A percentile compares a stretch with the other conserved stretches of the same genome.
phyloP scores from a whole-genome alignment of 37 sponge, comb jelly and placozoan species.

The Cliona cf. orientalis region DNA sequence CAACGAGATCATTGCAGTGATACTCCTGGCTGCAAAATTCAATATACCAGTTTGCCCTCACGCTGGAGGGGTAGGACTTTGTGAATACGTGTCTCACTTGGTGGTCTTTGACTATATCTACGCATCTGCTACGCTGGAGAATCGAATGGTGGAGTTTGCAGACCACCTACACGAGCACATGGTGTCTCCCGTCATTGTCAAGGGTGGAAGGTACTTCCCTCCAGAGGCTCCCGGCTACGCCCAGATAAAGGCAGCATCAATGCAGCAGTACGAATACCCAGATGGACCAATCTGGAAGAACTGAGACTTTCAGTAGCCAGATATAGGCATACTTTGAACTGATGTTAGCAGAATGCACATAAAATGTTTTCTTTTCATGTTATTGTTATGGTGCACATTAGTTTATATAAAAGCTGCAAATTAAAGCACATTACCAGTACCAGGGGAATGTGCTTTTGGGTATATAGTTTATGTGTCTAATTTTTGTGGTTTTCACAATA shows the following conservation, averaged over 20 bases:
- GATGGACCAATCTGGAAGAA: slow-evolving; percentile 85
- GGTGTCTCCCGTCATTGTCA: slow-evolving; percentile 51
- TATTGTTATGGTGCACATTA: no score
- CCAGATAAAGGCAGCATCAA: slow-evolving; percentile 74
- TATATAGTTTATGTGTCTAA: no score
- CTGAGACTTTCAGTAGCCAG: no score
- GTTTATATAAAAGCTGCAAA: no score
- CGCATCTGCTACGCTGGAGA: slow-evolving; percentile 67
- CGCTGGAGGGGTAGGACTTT: slow-evolving; percentile 93
- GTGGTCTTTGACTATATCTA: slow-evolving; percentile 80
- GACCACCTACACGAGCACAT: slow-evolving; percentile 94
- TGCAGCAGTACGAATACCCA: slow-evolving; percentile 52
- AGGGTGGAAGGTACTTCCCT: slow-evolving; percentile 26
- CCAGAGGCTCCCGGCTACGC: slow-evolving; percentile 79
- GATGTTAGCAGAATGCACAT: no score
- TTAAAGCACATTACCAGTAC: no score
- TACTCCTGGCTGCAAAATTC: slow-evolving; percentile 86
- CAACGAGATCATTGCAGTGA: slow-evolving; percentile 77
- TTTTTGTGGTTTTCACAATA: no score
- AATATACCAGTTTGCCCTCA: slow-evolving; percentile 92
- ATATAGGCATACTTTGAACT: no score
- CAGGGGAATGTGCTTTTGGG: no score
- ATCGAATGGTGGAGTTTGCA: slow-evolving; percentile 78
- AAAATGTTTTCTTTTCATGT: no score
- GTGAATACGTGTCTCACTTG: slow-evolving; percentile 87